phyloP scores from a whole-genome alignment of 1,140 invertebrate genomes.

The Micrasema minimum region DNA sequence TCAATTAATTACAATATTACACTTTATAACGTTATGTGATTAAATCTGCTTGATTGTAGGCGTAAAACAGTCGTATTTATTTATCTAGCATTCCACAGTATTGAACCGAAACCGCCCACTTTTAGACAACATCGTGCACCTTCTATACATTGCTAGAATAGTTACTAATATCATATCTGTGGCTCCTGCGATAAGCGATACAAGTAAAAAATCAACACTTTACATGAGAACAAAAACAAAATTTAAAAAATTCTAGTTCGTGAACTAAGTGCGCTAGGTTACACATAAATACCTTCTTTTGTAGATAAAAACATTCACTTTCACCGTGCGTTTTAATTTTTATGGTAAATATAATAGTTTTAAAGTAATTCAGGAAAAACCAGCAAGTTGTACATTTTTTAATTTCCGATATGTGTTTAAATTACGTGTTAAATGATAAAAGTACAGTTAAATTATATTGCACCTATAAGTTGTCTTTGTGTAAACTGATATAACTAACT shows the following conservation, averaged over 20 bases:
- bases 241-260: conserved; percentile 9
- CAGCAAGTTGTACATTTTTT: not conserved
- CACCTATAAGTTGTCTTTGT: conserved; percentile 11
- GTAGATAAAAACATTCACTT: conserved; percentile 4
- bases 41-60: too few species aligned
- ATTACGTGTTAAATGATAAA: conserved; percentile 4
- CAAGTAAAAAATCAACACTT: conserved; percentile 8
- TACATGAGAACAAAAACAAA: conserved; percentile 3
- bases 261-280: conserved; percentile 2
- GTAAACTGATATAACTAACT: conserved; percentile 11
- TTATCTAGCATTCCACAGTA: too few species aligned
- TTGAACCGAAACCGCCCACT: too few species aligned
- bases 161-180: not conserved
- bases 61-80: too few species aligned
- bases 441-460: conserved; percentile 9
- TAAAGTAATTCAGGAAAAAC: conserved; percentile 8
- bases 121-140: too few species aligned
- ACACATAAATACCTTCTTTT: conserved; percentile 8
- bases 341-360: conserved; percentile 6
- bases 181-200: conserved; percentile 3
- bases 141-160: too few species aligned
- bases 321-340: not conserved
- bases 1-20: too few species aligned
- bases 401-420: not conserved
- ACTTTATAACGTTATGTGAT: too few species aligned